phyloP scores from a whole-genome alignment of 2,888 invertebrate genomes.

The Herminia tarsipennalis region DNA sequence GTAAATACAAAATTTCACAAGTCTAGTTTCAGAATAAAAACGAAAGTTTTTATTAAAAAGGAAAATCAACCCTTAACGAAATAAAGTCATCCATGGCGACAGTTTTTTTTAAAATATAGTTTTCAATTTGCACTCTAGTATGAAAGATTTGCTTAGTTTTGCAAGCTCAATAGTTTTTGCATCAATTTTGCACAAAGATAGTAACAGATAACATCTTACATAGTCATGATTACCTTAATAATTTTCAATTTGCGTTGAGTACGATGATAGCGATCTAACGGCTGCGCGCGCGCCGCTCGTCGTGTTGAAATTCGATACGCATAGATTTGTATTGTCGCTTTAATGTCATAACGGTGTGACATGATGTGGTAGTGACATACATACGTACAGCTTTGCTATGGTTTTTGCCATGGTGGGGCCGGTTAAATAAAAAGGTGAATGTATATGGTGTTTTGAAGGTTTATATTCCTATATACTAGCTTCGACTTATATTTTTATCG shows the following conservation, averaged over 20 bases:
- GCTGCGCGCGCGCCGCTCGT: constrained; percentile 53
- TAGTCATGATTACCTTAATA: constrained; percentile 38
- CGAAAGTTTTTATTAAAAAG: too few species aligned
- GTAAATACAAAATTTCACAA: too few species aligned
- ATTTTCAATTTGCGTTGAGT: constrained; percentile 40
- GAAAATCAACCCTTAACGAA: too few species aligned
- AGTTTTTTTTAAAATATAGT: too few species aligned
- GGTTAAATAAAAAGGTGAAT: too few species aligned
- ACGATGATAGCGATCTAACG: constrained; percentile 49
- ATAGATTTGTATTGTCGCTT: constrained; percentile 58
- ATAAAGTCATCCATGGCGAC: too few species aligned
- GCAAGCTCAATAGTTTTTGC: constrained; percentile 18
- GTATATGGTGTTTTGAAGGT: too few species aligned
- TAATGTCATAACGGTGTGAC: constrained; percentile 58
- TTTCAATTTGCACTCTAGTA: neutral
- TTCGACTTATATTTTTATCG: too few species aligned
- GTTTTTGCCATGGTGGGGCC: constrained; percentile 3
- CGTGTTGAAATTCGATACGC: constrained; percentile 58
- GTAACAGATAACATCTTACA: constrained; percentile 24
- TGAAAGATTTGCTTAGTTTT: constrained; percentile 8
- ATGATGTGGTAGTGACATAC: constrained; percentile 49
- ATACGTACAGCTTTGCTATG: too few species aligned
- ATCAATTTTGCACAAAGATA: constrained; percentile 14
- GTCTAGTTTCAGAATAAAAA: too few species aligned
- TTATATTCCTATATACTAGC: too few species aligned